phyloP scores from a whole-genome alignment of 2,113 vertebrate species.

The Mustelus asterias region DNA sequence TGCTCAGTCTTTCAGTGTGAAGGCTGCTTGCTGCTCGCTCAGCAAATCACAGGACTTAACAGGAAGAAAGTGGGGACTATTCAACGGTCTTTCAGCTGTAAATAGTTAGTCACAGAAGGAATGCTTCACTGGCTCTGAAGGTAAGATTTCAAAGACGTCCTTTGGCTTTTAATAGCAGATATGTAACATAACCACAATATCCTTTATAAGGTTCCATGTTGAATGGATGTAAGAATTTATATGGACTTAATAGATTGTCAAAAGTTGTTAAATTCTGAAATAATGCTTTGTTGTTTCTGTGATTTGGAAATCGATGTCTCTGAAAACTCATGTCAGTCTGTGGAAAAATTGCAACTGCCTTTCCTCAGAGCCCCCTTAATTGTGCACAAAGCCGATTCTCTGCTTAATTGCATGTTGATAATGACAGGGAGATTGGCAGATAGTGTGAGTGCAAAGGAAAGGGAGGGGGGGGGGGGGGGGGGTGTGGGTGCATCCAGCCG shows the following conservation, averaged over 20 bases:
- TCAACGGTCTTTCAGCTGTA: neutral
- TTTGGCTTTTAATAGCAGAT: neutral
- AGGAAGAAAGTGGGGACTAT: conserved; percentile 29
- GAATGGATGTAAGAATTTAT: neutral
- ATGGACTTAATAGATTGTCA: neutral
- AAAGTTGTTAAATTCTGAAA: neutral
- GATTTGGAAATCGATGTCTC: neutral
- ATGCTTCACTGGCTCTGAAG: neutral
- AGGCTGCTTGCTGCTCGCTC: neutral
- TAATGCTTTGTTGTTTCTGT: neutral
- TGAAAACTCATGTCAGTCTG: neutral
- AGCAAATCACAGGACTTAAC: conserved; percentile 13
- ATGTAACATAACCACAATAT: neutral
- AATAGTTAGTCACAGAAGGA: neutral
- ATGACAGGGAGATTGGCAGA: conserved; percentile 1
- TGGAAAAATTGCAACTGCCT: neutral
- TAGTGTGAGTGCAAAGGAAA: neutral
- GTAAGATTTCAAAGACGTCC: neutral
- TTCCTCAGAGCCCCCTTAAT: neutral
- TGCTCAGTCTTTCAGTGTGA: neutral
- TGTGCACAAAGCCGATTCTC: neutral
- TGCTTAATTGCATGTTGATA: neutral
- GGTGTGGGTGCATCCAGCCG: neutral
- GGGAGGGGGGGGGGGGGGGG: neutral
- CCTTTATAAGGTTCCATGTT: neutral